These are phyloP conservation scores for Cephus pygmeus DNA, from an alignment of 2,888 invertebrate genomes.

Conservation along the genomic window DNA sequence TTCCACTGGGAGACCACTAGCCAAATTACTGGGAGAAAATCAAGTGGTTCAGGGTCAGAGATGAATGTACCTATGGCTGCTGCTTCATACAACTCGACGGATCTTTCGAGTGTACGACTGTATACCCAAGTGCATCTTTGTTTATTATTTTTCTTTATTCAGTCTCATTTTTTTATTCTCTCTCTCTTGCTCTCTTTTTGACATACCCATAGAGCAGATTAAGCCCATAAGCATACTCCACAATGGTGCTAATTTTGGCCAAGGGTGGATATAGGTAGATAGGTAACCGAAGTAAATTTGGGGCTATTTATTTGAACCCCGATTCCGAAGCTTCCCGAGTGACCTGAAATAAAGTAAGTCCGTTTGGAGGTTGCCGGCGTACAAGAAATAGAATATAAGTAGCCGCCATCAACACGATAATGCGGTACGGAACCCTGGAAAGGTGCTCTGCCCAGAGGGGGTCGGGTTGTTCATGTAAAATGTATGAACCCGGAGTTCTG, in stretches of 20 bases:
- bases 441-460: constrained; percentile 5
- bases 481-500: constrained; percentile 41
- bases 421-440: constrained; percentile 29
- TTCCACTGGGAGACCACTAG: constrained; percentile 42
- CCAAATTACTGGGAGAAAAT: background rate
- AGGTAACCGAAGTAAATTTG: constrained; percentile 6
- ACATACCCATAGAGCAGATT: background rate
- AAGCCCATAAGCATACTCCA: background rate
- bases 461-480: constrained; percentile 52
- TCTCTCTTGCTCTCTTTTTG: background rate
- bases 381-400: constrained; percentile 47
- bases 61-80: background rate
- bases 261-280: background rate
- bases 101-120: background rate
- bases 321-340: background rate
- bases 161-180: background rate
- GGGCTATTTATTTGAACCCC: constrained; percentile 16
- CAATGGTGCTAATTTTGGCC: background rate
- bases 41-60: background rate
- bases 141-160: background rate
- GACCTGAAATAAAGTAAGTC: constrained; percentile 19
- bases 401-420: constrained; percentile 49
- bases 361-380: constrained; percentile 22
- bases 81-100: background rate
- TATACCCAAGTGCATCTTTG: background rate